Percentiles rank a stretch among this genome's conserved stretches.
Evolutionary conservation across 2,797 vertebrate species (phyloP).

Genomic region (Nannoperca obscura): DNA sequence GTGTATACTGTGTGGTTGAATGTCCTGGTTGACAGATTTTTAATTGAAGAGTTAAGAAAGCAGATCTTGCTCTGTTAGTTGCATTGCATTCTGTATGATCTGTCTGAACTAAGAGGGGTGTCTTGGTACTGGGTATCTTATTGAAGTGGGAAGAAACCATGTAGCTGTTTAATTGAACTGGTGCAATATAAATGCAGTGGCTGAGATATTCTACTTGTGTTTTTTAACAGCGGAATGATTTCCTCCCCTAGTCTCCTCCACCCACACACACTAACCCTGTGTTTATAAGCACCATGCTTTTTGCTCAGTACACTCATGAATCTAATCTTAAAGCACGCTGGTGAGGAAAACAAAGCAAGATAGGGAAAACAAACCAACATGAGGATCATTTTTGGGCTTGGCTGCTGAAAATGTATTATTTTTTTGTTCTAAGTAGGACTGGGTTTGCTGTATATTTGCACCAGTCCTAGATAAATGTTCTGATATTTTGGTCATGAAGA

Average conservation of each 20-base stretch:
- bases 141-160: slow-evolving; percentile 14
- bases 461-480: background rate
- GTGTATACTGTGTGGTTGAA: background rate
- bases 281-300: slow-evolving; percentile 17
- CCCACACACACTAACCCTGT: slow-evolving; percentile 41
- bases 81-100: slow-evolving; percentile 4
- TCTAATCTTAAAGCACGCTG: slow-evolving; percentile 32
- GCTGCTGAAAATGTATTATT: background rate
- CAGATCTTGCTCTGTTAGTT: background rate
- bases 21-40: background rate
- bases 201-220: slow-evolving; percentile 4
- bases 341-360: slow-evolving; percentile 10
- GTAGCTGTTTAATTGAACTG: slow-evolving; percentile 34
- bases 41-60: background rate
- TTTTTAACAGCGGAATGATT: slow-evolving; percentile 25
- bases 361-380: slow-evolving; percentile 4
- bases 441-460: background rate
- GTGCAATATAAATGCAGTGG: slow-evolving; percentile 39
- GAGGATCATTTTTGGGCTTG: background rate
- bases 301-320: slow-evolving; percentile 10
- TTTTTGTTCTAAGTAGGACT: slow-evolving; percentile 29
- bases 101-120: slow-evolving; percentile 19
- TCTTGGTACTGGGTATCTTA: slow-evolving; percentile 17
- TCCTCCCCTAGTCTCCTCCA: slow-evolving; percentile 25
- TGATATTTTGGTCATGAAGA: background rate